Evolutionary conservation across 2,113 vertebrate genomes (phyloP).

Genomic region (Ranitomeya imitator): DNA sequence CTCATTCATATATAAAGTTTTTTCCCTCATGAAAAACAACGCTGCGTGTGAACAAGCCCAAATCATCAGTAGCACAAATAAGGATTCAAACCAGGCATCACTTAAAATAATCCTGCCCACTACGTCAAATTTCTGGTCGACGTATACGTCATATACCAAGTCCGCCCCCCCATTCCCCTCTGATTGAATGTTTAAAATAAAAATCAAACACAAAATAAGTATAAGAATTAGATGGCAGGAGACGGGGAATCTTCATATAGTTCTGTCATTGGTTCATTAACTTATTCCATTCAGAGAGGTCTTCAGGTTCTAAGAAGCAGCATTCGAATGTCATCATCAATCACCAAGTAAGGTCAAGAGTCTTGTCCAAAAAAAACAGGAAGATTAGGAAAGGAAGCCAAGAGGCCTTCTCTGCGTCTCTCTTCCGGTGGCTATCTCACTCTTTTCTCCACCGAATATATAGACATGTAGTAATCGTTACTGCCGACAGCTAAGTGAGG

Average conservation of each 20-base stretch:
- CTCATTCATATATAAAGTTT: too few species aligned
- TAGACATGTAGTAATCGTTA: slow-evolving; percentile 99
- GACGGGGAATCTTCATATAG: background rate
- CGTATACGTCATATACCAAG: too few species aligned
- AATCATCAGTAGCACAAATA: background rate
- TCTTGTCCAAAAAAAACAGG: slow-evolving; percentile 84
- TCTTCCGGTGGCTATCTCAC: slow-evolving; percentile 82
- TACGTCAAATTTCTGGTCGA: background rate
- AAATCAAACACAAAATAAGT: background rate
- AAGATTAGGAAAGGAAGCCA: slow-evolving; percentile 54
- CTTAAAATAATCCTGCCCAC: slow-evolving; percentile 34
- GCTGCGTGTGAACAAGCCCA: too few species aligned
- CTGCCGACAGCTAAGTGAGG: slow-evolving; percentile 96
- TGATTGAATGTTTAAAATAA: slow-evolving; percentile 56
- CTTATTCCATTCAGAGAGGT: slow-evolving; percentile 67
- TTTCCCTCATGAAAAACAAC: too few species aligned
- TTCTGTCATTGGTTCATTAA: slow-evolving; percentile 61
- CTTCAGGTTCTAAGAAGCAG: slow-evolving; percentile 73
- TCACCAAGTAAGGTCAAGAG: slow-evolving; percentile 71
- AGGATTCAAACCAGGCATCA: slow-evolving; percentile 17
- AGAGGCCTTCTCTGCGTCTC: slow-evolving; percentile 41
- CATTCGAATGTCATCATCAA: slow-evolving; percentile 74
- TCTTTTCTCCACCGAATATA: slow-evolving; percentile 97
- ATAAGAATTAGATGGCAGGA: background rate
- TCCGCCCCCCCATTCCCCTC: slow-evolving; percentile 11